Evolutionary conservation across 2,888 invertebrate genomes (phyloP), one percentile per base, ranked within the genome.

Genomic region (Torymus auratus): DNA sequence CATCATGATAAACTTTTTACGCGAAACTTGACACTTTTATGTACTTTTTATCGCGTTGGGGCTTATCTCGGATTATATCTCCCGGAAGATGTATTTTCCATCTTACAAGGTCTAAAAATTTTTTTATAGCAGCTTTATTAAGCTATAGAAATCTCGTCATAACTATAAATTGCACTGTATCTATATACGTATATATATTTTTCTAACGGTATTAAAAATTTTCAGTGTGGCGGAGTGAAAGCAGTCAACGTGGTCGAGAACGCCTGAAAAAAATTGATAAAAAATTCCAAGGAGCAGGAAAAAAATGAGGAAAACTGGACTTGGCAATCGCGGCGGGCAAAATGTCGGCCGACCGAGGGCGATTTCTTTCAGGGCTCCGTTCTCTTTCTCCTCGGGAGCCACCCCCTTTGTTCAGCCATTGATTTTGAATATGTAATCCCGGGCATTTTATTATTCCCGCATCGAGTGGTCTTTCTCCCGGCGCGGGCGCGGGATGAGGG

Each of bases 371-470:
- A 11, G 61, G 28, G 41, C 20, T 14, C 13, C 14, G 15, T n/a
- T 71, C 7, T 61, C 41, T 61, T 52, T 64, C 23, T 60, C 41
- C 20, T 55, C 60, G 68, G 56, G 12, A 65, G 64, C 74, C 69
- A 74, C 52, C 74, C 64, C 85, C 81, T 85, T 85, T 85, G 85
- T 86, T 85, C 85, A 83, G 88, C 88, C 89, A 89, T 90, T 89
- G 89, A 89, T 90, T 89, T 89, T 88, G 89, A 88, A 89, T 89
- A 89, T 89, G 88, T 89, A 89, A 89, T 89, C 88, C 86, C 87
- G 82, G 80, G 88, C 88, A 88, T 90, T 89, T 89, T 89, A 89
- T 89, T 89, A 90, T 89, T 89, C 88, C 86, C 86, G 85, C 86
- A 88, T 88, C 84, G 84, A 83, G 83, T 83, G 80, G 83, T 41